These are phyloP conservation scores for Sterrhoptilus dennistouni DNA, from an alignment of 2,113 vertebrate species.

Conservation along the genomic window DNA sequence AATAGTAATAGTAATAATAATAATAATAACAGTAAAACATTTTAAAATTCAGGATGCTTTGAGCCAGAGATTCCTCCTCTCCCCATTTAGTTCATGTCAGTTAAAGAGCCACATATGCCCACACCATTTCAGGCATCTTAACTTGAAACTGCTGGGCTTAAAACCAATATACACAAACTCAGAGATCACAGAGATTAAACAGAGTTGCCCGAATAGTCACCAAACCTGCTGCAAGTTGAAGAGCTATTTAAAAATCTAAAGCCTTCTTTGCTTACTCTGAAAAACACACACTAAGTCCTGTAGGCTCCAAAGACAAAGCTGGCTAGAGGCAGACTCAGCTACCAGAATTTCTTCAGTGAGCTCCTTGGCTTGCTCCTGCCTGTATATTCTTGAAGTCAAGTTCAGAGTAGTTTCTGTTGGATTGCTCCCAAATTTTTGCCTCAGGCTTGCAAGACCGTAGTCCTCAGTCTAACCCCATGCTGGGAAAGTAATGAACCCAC, in stretches of 20 bases:
- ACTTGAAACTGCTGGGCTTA: background rate
- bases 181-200: background rate
- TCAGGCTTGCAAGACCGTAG: background rate
- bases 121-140: background rate
- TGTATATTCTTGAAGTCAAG: background rate
- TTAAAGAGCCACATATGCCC: background rate
- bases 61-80: rapidly evolving
- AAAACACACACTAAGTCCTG: background rate
- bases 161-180: background rate
- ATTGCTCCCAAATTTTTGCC: background rate
- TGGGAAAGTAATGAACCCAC: background rate
- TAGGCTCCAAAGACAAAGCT: background rate
- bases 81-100: background rate
- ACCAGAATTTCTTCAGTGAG: background rate
- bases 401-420: background rate
- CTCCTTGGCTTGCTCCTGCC: background rate
- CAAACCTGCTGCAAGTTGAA: background rate
- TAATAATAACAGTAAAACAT: background rate
- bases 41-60: background rate
- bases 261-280: background rate
- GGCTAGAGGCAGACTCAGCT: background rate
- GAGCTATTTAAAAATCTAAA: background rate
- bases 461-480: background rate
- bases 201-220: rapidly evolving
- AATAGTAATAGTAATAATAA: background rate